Percentiles rank a stretch among this genome's conserved stretches.
Evolutionary conservation across 2,113 vertebrate species (phyloP).

Genomic region (Antigone vipio): DNA sequence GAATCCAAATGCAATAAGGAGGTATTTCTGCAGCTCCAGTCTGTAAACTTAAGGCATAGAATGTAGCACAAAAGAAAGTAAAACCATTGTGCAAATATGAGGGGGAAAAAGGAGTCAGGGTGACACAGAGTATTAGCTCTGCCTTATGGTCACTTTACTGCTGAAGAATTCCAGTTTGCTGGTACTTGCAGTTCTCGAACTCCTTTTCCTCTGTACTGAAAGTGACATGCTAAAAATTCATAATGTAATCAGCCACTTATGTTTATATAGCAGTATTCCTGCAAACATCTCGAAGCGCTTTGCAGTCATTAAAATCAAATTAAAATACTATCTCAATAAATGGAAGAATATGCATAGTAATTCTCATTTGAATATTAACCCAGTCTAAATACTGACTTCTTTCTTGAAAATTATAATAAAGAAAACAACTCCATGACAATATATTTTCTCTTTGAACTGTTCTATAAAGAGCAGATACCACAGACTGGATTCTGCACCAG

Average conservation of each 20-base stretch:
- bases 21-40: background rate
- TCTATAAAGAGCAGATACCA: background rate
- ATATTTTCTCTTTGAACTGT: background rate
- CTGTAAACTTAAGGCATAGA: background rate
- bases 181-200: background rate
- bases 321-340: slow-evolving; percentile 37
- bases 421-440: background rate
- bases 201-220: background rate
- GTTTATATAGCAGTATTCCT: background rate
- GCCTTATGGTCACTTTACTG: background rate
- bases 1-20: background rate
- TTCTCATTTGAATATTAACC: slow-evolving; percentile 33
- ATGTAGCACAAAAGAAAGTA: background rate
- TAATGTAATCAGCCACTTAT: background rate
- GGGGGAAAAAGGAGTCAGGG: background rate
- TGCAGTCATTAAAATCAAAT: slow-evolving; percentile 49
- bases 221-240: background rate
- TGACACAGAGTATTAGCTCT: background rate
- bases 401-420: background rate
- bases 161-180: background rate
- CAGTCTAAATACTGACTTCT: background rate
- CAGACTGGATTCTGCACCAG: background rate
- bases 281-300: background rate
- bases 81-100: background rate
- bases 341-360: slow-evolving; percentile 12